A percentile compares a stretch with the other conserved stretches of the same genome.
These are phyloP conservation scores for Prosapia bicincta DNA, from an alignment of 2,888 invertebrate genomes.

Conservation along the genomic window DNA sequence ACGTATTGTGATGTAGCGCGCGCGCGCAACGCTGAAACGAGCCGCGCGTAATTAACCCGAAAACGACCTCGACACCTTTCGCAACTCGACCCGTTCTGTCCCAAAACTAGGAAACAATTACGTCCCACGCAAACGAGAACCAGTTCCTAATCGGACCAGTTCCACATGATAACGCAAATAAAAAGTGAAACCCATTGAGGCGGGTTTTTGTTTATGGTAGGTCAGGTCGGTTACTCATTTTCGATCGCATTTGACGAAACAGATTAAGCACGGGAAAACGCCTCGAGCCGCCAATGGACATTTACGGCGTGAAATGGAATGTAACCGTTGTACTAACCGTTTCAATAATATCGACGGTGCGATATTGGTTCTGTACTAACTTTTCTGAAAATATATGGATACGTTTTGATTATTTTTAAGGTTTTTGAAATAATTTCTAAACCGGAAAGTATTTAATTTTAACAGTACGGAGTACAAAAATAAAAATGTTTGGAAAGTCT, in stretches of 20 bases:
- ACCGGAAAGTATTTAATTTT: too few species aligned
- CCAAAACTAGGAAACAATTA: background rate
- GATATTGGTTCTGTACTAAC: background rate
- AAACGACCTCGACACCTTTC: too few species aligned
- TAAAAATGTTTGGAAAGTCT: too few species aligned
- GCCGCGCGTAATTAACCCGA: too few species aligned
- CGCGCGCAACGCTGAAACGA: too few species aligned
- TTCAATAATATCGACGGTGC: background rate
- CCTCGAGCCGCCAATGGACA: background rate
- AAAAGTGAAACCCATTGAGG: background rate
- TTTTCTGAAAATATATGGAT: background rate
- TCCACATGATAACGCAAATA: background rate
- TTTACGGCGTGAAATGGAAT: background rate
- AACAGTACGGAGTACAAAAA: too few species aligned
- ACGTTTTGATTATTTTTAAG: too few species aligned
- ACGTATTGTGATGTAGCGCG: too few species aligned
- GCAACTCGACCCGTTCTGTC: background rate
- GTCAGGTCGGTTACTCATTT: background rate
- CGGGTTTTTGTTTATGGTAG: background rate
- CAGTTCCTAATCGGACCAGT: background rate
- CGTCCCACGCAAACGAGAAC: background rate
- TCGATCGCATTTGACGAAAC: background rate
- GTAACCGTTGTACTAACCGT: background rate
- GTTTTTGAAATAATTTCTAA: too few species aligned
- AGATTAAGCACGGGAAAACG: background rate